Evolutionary conservation across 1,140 invertebrate genomes (phyloP), one percentile per base, ranked within the genome.

Genomic region (Wiebesia pumilae): DNA sequence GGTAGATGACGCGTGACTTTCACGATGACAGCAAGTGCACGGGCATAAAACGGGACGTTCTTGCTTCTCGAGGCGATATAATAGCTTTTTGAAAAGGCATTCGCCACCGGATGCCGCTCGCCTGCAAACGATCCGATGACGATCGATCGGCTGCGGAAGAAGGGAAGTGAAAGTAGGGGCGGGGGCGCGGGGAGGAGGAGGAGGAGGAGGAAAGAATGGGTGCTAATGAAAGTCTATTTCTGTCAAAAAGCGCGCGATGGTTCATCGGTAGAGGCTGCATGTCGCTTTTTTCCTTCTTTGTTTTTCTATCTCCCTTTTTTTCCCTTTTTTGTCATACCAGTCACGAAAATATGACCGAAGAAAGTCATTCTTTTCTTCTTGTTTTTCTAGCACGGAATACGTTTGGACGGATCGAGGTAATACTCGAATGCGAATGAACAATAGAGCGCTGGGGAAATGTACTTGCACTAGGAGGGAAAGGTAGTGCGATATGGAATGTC

Each of bases 191-290:
- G 43, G 14, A 33, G 7, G 30, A 9, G 16, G 9, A n/a, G n/a
- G 47, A 0, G 24, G 30, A 24, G 65, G 19, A 24, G 58, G 3
- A 35, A 54, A 79, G 35, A 84, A 84, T 77, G n/a, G 75, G 38
- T 27, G 75, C 75, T 84, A 84, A 79, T 84, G 62, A 84, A 67
- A 78, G 83, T 40, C 73, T 84, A 78, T 77, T 84, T 58, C n/a
- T 58, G 47, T 24, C 35, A 77, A 35, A 43, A n/a, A 47, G 1
- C 16, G n/a, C 12, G 51, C 77, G 78, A 38, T 62, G 9, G 27
- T 80, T 80, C 54, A 47, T 62, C 38, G 30, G 78, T 7, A 16
- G 69, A 71, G 69, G 16, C 35, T 21, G 16, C n/a, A n/a, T n/a
- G 16, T 38, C 21, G 40, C 33, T 38, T 71, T 21, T 19, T 38